Percentiles rank a stretch among this genome's conserved stretches.
phyloP scores from a whole-genome alignment of 2,888 invertebrate genomes.

The Lutraria lutraria region DNA sequence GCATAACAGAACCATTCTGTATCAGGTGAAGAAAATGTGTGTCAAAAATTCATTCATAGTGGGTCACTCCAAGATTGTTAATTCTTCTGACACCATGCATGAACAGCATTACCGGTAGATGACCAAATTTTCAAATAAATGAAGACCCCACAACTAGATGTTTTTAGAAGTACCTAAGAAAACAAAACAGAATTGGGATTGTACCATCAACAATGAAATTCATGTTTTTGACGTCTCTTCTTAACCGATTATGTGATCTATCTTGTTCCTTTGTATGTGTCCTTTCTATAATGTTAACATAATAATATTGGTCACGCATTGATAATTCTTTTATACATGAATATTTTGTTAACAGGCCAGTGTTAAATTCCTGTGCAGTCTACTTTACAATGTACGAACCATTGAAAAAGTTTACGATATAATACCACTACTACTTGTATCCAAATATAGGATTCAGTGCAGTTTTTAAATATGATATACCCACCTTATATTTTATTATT shows the following conservation, averaged over 20 bases:
- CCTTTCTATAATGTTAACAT: conserved; percentile 27
- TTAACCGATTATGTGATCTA: conserved; percentile 13
- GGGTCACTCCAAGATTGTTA: neutral
- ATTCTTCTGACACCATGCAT: neutral
- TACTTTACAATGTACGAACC: conserved; percentile 36
- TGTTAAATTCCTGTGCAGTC: conserved; percentile 48
- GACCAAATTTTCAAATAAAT: neutral
- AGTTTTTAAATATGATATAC: conserved; percentile 7
- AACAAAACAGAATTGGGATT: neutral
- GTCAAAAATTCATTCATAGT: neutral
- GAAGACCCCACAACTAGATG: neutral
- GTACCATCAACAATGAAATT: neutral
- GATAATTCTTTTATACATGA: conserved; percentile 45
- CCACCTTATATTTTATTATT: neutral
- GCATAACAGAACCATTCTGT: neutral
- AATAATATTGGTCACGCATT: conserved; percentile 53
- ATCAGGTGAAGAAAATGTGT: neutral
- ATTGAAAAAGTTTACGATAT: conserved; percentile 30
- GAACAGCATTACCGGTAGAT: neutral
- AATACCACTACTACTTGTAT: neutral
- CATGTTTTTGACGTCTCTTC: neutral
- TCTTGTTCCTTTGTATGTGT: conserved; percentile 11
- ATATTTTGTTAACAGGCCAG: conserved; percentile 47
- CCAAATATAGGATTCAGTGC: conserved; percentile 1
- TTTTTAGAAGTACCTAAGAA: neutral